Evolutionary conservation across 2,888 invertebrate species (phyloP), one percentile per base, ranked within the genome.

Genomic region (Heliconius ethilla): DNA sequence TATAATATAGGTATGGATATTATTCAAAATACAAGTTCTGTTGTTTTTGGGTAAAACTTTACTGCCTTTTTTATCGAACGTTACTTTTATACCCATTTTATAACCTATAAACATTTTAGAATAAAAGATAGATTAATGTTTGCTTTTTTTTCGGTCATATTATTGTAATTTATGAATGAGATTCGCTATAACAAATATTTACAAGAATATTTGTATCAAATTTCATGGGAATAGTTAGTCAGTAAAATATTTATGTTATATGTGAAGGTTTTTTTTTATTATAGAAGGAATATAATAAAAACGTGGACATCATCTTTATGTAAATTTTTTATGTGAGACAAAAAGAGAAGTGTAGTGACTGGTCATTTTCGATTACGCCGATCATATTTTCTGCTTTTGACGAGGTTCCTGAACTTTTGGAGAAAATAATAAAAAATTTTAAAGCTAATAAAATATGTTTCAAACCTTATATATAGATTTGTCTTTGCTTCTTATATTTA

Each of bases 251-350:
- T 27, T 29, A 33, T 33, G 33, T 69, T 40, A 29, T 37, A 70
- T 76, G 59, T n/a, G 62, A 69, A 76, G n/a, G 70, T 70, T 27
- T 70, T 70, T 63, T 76, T 74, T 76, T 76, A 76, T 62, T 76
- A 10, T 70, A 29, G 40, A 76, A 62, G 10, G 33, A 66, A 74
- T 62, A 59, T 77, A 55, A 74, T 77, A 77, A 77, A 74, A 67
- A 74, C 40, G 45, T 59, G 33, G 72, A 74, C 77, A 66, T 77
- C 73, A 77, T 77, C 72, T 77, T 77, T 67, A 77, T 77, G 59
- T 67, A 11, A n/a, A 74, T 74, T 74, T 63, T 72, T 74, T 74
- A 74, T 74, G 74, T 29, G 63, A 74, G 25, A 63, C 11, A 63
- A 75, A 75, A 75, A 66, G 63, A 63, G 27, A 74, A 45, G 66